phyloP scores from a whole-genome alignment of 2,888 invertebrate species.

The Onthophagus sagittarius region DNA sequence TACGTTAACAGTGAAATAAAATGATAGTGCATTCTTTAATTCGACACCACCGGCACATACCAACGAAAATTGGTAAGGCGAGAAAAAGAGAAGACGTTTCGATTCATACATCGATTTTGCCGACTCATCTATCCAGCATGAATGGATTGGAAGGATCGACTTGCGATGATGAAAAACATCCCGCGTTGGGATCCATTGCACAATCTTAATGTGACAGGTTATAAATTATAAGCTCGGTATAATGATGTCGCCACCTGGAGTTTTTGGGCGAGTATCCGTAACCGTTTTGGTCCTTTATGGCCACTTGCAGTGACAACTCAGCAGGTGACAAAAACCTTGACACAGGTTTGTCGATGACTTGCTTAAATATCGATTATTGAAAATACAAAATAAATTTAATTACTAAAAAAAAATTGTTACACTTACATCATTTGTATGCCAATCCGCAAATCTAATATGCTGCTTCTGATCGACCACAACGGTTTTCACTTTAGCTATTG shows the following conservation, averaged over 20 bases:
- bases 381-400: too few species aligned
- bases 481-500: slow-evolving; percentile 77
- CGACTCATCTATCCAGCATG: neutral
- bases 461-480: slow-evolving; percentile 84
- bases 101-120: neutral
- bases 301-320: neutral
- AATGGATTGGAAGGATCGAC: neutral
- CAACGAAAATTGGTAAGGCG: neutral
- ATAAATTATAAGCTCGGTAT: slow-evolving; percentile 27
- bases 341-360: neutral
- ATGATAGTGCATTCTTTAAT: neutral
- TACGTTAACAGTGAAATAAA: too few species aligned
- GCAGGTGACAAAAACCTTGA: neutral
- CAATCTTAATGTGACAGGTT: slow-evolving; percentile 27
- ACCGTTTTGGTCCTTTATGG: neutral
- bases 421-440: slow-evolving; percentile 89
- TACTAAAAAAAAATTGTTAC: slow-evolving; percentile 4
- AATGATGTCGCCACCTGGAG: slow-evolving; percentile 32
- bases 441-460: slow-evolving; percentile 89
- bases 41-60: neutral
- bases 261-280: slow-evolving; percentile 17
- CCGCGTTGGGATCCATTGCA: slow-evolving; percentile 1
- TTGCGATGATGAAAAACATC: slow-evolving; percentile 12
- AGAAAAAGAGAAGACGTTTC: neutral
- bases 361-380: neutral